Evolutionary conservation across 2,888 invertebrate species (phyloP).

Genomic region (Euspilapteryx auroguttella): DNA sequence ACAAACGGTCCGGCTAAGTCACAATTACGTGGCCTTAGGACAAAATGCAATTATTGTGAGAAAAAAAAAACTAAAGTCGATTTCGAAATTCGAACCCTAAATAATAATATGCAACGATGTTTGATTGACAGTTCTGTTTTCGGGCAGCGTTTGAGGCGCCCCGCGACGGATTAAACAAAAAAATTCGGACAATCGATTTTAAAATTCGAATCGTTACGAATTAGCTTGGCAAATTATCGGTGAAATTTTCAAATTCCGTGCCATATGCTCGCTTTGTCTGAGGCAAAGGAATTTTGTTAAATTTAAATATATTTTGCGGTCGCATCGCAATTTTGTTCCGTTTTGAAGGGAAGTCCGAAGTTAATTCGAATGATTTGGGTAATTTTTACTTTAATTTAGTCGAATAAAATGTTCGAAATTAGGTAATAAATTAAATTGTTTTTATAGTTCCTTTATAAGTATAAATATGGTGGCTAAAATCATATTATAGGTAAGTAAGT

Average conservation of each 20-base stretch:
- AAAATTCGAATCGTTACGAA: conserved; percentile 31
- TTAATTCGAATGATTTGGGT: too few species aligned
- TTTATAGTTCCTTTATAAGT: too few species aligned
- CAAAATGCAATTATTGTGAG: conserved; percentile 24
- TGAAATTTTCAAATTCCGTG: conserved; percentile 38
- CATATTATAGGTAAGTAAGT: too few species aligned
- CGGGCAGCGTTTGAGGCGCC: conserved; percentile 19
- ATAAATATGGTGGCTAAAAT: too few species aligned
- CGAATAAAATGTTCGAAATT: too few species aligned
- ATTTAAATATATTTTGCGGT: conserved; percentile 14
- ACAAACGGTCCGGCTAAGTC: conserved; percentile 23
- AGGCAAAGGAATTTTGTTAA: conserved; percentile 15
- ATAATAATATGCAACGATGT: conserved; percentile 39
- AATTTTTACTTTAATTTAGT: too few species aligned
- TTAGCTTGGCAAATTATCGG: conserved; percentile 50
- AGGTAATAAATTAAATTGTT: too few species aligned
- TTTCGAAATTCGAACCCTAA: conserved; percentile 26
- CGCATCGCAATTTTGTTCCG: too few species aligned
- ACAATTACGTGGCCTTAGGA: conserved; percentile 39
- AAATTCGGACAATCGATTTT: conserved; percentile 8
- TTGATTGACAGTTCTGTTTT: conserved; percentile 41
- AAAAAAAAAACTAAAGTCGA: conserved; percentile 21
- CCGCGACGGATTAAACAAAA: conserved; percentile 13
- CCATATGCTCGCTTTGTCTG: conserved; percentile 43
- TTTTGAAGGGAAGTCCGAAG: too few species aligned